Evolutionary conservation across 2,797 vertebrate species (phyloP).

Genomic region (Aulostomus chinensis): DNA sequence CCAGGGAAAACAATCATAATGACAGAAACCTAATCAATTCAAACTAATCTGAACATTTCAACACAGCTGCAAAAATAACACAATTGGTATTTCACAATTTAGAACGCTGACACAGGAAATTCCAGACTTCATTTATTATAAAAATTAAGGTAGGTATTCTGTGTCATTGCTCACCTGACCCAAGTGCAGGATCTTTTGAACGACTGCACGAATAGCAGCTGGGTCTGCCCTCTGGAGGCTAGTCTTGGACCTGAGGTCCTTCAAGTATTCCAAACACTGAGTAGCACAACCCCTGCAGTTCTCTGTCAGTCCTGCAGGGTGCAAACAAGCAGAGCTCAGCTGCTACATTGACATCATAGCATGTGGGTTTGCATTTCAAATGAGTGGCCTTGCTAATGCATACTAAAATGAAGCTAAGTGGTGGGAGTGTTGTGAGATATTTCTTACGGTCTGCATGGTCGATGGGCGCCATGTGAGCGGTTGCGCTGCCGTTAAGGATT

Average conservation of each 20-base stretch:
- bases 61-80: no score
- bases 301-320: conserved; percentile 83
- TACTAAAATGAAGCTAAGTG: neutral
- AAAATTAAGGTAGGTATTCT: no score
- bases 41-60: no score
- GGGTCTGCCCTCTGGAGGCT: conserved; percentile 80
- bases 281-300: conserved; percentile 87
- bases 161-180: conserved; percentile 82
- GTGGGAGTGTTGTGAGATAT: neutral
- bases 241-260: conserved; percentile 83
- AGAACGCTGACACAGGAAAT: no score
- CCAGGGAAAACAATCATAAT: no score
- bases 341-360: no score
- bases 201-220: conserved; percentile 58
- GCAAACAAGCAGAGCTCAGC: neutral
- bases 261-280: conserved; percentile 81
- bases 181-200: conserved; percentile 85
- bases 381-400: no score
- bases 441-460: conserved; percentile 84
- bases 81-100: no score
- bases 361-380: no score
- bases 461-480: conserved; percentile 90
- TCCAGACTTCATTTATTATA: no score
- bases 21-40: no score
- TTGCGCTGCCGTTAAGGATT: conserved; percentile 90